A percentile compares a stretch with the other conserved stretches of the same genome.
Conservation (phyloP, 2,113 vertebrate species). For the Carollia perspicillata region DNA sequence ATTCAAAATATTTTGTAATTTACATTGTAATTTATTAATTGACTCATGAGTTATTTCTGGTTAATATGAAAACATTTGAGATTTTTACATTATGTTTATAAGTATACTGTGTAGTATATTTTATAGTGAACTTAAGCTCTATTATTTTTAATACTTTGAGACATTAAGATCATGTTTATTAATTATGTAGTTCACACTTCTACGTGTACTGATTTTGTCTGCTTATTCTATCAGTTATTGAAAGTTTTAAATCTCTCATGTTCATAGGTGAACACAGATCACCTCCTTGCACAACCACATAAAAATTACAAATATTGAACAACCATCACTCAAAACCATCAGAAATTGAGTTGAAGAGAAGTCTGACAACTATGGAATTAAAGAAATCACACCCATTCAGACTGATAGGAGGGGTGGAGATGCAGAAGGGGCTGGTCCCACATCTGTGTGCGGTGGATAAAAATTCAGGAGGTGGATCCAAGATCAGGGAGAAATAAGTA, state of each 20-base stretch:
- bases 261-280: neutral
- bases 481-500: too few species aligned
- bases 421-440: too few species aligned
- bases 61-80: neutral
- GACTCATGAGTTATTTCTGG: neutral
- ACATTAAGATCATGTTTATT: neutral
- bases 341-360: too few species aligned
- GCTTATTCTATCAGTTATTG: neutral
- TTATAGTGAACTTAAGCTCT: neutral
- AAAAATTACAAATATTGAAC: too few species aligned
- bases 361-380: too few species aligned
- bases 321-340: too few species aligned
- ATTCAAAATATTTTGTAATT: neutral
- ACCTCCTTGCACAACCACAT: too few species aligned
- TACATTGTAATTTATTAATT: neutral
- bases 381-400: too few species aligned
- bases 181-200: neutral
- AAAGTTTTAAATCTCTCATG: neutral
- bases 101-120: neutral
- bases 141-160: conserved; percentile 10
- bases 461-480: too few species aligned
- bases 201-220: neutral
- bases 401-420: too few species aligned
- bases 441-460: too few species aligned
- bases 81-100: neutral